A percentile compares a stretch with the other conserved stretches of the same genome.
Conservation (phyloP, 2,888 invertebrate species). For the Conomelus anceps region DNA sequence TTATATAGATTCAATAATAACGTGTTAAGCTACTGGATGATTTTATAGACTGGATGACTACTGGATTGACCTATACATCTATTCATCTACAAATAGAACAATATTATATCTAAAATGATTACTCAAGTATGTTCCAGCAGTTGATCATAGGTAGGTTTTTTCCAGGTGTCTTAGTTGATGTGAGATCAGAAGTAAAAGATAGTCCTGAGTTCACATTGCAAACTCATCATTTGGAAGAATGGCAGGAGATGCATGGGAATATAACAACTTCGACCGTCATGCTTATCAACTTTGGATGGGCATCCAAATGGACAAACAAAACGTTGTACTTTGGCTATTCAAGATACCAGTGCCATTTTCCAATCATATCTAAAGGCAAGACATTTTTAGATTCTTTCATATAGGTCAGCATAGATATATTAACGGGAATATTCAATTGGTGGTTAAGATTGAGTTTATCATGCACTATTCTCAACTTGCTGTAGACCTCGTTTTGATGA, state of each 20-base stretch:
- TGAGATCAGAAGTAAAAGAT: conserved; percentile 25
- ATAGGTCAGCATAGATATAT: too few species aligned
- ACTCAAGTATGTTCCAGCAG: too few species aligned
- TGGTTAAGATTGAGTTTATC: too few species aligned
- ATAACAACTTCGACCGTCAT: conserved; percentile 30
- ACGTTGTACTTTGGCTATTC: conserved; percentile 23
- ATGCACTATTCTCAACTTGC: too few species aligned
- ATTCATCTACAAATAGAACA: too few species aligned
- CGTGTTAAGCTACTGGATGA: too few species aligned
- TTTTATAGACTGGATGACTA: too few species aligned
- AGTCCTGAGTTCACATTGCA: conserved; percentile 29
- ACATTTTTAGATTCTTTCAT: background rate
- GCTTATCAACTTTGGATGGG: conserved; percentile 35
- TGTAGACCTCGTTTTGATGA: too few species aligned
- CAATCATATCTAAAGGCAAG: conserved; percentile 26
- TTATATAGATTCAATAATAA: too few species aligned
- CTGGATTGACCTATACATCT: too few species aligned
- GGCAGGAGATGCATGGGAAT: conserved; percentile 32
- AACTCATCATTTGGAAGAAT: conserved; percentile 29
- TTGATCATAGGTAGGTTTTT: background rate
- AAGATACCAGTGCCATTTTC: conserved; percentile 21
- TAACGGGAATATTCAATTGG: too few species aligned
- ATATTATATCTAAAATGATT: too few species aligned
- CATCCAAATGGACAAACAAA: conserved; percentile 27
- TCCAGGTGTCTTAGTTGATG: conserved; percentile 30